Evolutionary conservation across 2,888 invertebrate species (phyloP).

Genomic region (Xiphydria camelus): DNA sequence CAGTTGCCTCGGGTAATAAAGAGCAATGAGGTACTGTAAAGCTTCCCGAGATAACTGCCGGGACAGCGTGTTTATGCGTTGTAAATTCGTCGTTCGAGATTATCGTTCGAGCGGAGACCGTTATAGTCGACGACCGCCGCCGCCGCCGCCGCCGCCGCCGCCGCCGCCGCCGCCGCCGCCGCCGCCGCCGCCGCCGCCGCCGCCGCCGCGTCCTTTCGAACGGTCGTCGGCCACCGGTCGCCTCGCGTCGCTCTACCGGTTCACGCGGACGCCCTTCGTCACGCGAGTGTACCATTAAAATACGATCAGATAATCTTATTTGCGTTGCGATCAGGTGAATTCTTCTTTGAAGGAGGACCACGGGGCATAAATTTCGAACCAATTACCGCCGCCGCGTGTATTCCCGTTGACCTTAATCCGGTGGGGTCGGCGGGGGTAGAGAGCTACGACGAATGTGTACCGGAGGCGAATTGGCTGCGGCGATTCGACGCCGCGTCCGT

Average conservation of each 20-base stretch:
- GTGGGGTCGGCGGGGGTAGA: too few relatives aligned
- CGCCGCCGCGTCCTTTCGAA: too few relatives aligned
- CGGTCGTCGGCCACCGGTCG: too few relatives aligned
- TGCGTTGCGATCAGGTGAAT: constrained; percentile 46
- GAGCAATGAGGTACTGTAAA: constrained; percentile 23
- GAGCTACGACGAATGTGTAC: too few relatives aligned
- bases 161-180: too few relatives aligned
- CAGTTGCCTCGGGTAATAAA: constrained; percentile 29
- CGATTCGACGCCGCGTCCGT: too few relatives aligned
- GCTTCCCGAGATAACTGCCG: constrained; percentile 37
- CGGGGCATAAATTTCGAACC: constrained; percentile 31
- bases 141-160: too few relatives aligned
- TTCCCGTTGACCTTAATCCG: not conserved
- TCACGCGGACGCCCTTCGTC: constrained; percentile 19
- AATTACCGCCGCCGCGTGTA: constrained; percentile 21
- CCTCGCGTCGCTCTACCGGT: too few relatives aligned
- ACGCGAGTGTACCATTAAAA: constrained; percentile 52
- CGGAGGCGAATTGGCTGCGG: too few relatives aligned
- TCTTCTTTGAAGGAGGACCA: constrained; percentile 28
- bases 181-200: too few relatives aligned
- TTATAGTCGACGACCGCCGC: too few relatives aligned
- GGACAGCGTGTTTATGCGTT: constrained; percentile 39
- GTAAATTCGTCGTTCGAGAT: constrained; percentile 39
- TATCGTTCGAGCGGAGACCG: too few relatives aligned
- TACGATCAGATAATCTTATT: constrained; percentile 55